Evolutionary conservation across 2,888 invertebrate species (phyloP).

Genomic region (Rhamphomyia laevipes): DNA sequence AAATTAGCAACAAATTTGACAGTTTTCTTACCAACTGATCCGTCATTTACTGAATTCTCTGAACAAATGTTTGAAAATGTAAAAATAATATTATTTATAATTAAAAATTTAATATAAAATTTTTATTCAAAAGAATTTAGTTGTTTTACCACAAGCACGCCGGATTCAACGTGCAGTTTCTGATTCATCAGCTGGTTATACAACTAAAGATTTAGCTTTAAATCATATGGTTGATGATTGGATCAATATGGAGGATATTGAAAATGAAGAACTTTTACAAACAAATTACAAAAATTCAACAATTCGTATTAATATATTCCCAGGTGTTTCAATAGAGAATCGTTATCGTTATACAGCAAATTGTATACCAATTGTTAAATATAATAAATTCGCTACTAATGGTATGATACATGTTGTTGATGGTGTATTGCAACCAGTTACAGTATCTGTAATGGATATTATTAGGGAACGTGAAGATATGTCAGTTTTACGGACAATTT

Average conservation of each 20-base stretch:
- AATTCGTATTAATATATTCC: conserved; percentile 32
- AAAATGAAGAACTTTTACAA: conserved; percentile 43
- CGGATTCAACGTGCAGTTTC: conserved; percentile 17
- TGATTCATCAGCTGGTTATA: conserved; percentile 24
- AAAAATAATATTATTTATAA: conserved; percentile 18
- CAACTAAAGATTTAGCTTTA: conserved; percentile 41
- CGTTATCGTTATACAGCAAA: conserved; percentile 46
- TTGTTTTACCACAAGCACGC: conserved; percentile 23
- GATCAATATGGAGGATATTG: conserved; percentile 43
- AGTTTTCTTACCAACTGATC: conserved; percentile 50
- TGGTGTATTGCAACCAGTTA: conserved; percentile 46
- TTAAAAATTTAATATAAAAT: neutral
- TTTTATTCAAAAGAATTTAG: conserved; percentile 38
- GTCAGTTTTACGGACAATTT: conserved; percentile 41
- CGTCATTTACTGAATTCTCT: conserved; percentile 45
- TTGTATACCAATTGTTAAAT: conserved; percentile 48
- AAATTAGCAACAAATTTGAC: conserved; percentile 45
- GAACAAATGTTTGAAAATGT: conserved; percentile 44
- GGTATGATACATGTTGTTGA: conserved; percentile 54
- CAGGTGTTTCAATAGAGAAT: conserved; percentile 20
- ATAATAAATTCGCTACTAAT: conserved; percentile 51
- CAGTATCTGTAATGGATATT: conserved; percentile 44
- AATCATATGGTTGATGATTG: conserved; percentile 48
- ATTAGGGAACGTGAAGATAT: conserved; percentile 47
- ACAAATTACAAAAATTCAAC: conserved; percentile 29